Conservation (phyloP, 2,797 vertebrate genomes). For the Acridotheres tristis region DNA sequence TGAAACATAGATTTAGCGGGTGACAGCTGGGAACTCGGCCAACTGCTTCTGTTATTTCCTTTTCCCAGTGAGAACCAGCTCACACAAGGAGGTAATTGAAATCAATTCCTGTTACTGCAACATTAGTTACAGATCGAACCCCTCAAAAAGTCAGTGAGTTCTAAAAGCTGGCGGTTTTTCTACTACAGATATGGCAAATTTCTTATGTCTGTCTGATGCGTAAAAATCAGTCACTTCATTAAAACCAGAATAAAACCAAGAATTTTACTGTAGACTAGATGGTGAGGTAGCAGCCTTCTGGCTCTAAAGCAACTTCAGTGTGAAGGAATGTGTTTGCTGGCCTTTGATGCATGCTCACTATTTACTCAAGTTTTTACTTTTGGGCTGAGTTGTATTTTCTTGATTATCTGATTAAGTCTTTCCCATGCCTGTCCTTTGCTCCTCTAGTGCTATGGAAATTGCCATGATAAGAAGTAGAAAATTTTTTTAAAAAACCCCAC, state of each 20-base stretch:
- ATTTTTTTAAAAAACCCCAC: neutral
- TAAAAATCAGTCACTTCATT: neutral
- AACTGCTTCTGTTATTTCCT: constrained; percentile 27
- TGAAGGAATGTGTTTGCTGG: neutral
- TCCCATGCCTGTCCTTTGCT: neutral
- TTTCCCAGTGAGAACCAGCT: constrained; percentile 22
- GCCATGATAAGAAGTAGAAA: neutral
- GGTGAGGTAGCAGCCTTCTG: neutral
- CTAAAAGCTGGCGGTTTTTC: neutral
- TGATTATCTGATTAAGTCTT: neutral
- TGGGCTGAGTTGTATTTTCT: neutral
- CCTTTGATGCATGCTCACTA: neutral
- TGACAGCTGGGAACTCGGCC: neutral
- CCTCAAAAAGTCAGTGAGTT: neutral
- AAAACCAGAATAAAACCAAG: neutral
- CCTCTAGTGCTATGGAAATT: neutral
- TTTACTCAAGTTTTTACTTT: neutral
- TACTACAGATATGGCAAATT: neutral
- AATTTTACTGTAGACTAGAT: neutral
- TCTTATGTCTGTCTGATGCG: neutral
- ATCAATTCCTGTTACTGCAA: constrained; percentile 33
- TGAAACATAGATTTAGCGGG: constrained; percentile 18
- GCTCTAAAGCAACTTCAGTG: neutral
- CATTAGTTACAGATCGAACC: neutral
- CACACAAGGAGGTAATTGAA: constrained; percentile 11